A percentile compares a stretch with the other conserved stretches of the same genome.
These are phyloP conservation scores for Vesta saturnalis DNA, from an alignment of 2,888 invertebrate genomes.

Conservation along the genomic window DNA sequence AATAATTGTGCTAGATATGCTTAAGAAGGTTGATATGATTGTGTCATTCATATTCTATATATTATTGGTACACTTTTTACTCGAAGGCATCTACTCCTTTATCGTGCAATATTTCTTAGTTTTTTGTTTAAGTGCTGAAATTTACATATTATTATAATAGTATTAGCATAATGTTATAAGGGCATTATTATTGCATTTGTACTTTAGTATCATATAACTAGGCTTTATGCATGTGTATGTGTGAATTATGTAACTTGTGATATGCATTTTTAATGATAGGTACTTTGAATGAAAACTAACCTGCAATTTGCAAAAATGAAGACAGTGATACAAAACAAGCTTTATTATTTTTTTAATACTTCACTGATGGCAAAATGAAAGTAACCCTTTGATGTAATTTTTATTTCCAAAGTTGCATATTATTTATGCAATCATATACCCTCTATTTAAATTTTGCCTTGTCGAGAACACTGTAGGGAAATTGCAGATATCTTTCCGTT, in stretches of 20 bases:
- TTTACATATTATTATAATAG: not conserved
- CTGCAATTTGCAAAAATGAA: no score
- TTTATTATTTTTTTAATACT: no score
- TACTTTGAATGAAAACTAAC: no score
- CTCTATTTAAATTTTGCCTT: no score
- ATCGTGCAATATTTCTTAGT: not conserved
- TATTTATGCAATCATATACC: no score
- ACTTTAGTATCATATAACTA: not conserved
- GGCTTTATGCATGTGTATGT: not conserved
- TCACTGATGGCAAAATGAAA: no score
- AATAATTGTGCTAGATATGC: conserved; percentile 29
- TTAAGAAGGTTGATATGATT: conserved; percentile 19
- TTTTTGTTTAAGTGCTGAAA: not conserved
- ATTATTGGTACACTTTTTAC: not conserved
- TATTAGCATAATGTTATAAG: not conserved
- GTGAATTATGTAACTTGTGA: not conserved
- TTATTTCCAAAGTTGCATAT: no score
- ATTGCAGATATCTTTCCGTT: no score
- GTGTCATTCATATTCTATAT: conserved; percentile 25
- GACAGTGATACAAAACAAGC: no score
- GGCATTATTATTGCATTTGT: not conserved
- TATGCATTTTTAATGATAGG: no score
- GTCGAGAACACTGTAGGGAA: no score
- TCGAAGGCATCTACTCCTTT: not conserved
- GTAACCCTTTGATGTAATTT: no score